phyloP scores from a whole-genome alignment of 2,113 vertebrate species.

The Kryptolebias marmoratus region DNA sequence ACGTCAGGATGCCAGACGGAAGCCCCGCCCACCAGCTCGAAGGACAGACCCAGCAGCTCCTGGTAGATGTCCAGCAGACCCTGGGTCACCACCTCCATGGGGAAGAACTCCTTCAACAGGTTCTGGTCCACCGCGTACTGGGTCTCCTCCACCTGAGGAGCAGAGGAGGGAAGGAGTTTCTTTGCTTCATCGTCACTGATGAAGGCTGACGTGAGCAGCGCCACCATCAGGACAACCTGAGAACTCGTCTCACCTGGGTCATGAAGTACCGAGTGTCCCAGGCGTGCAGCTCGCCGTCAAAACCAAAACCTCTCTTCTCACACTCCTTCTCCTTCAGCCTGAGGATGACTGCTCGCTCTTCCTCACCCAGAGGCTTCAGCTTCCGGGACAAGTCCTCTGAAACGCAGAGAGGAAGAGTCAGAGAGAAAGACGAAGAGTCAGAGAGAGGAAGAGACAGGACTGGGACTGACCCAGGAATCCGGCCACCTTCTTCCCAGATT shows the following conservation, averaged over 20 bases:
- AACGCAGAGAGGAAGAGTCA: background rate
- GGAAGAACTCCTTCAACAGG: constrained; percentile 95
- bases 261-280: constrained; percentile 98
- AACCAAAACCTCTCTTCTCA: constrained; percentile 80
- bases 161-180: too few relatives aligned
- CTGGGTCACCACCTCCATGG: constrained; percentile 93
- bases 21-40: constrained; percentile 83
- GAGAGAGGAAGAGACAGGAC: background rate
- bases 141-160: constrained; percentile 89
- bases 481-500: constrained; percentile 85
- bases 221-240: background rate
- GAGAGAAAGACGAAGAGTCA: background rate
- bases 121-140: constrained; percentile 95
- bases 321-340: constrained; percentile 92
- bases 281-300: constrained; percentile 85
- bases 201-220: background rate
- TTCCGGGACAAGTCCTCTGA: constrained; percentile 90
- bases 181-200: too few relatives aligned
- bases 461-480: constrained; percentile 87
- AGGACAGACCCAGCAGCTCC: constrained; percentile 91
- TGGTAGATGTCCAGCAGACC: constrained; percentile 96
- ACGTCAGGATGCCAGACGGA: constrained; percentile 93
- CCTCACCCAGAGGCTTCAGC: constrained; percentile 90
- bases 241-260: constrained; percentile 85
- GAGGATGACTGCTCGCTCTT: constrained; percentile 86